Base-by-base conservation (phyloP, 2,113 vertebrate species). In the Nanorana parkeri region DNA sequence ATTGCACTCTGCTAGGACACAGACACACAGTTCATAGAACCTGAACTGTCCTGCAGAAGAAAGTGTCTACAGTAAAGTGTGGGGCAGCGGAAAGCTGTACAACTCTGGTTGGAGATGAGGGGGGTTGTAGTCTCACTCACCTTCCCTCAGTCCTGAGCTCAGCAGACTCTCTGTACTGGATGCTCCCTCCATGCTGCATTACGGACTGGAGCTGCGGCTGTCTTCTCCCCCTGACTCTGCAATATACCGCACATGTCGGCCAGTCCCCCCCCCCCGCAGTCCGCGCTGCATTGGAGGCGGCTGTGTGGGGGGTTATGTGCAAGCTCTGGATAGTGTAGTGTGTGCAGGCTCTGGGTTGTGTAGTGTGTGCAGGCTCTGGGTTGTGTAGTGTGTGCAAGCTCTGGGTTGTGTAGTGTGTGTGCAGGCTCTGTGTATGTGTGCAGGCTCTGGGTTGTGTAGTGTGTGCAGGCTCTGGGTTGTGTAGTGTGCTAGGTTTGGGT, bases 161-260 rank as follows among this genome's bases (percentile, higher is more conserved):
- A 84, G 71, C 88, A 83, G 76, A 86, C 72, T 83, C 58, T 17
- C 89, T 86, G 87, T 6, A 84, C 88, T 73, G 67, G 81, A 72
- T 3, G 60, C 26, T 55, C 47, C 1, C 13, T 29, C 19, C 4
- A 55, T 5, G 66, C 77, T 80, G 69, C 21, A 60, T 51, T 28
- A 4, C 19, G 23, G 84, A 47, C 20, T 0, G 32, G 81, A 71
- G 77, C 64, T 58, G 74, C 75, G 26, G 66, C 21, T 71, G 68
- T 80, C 29, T 63, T 54, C 20, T 69, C 58, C 28, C 85, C 88
- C 91, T 92, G 88, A 88, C 92, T 87, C 89, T 87, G 92, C 91
- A 89, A 86, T 87, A 86, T 87, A 88, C 84, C 67, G 84, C 87
- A 84, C 86, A 64, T 85, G 88, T 86, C 74, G 76, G 17, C 61